Evolutionary conservation across 1,140 invertebrate genomes (phyloP), one percentile per base, ranked within the genome.

Genomic region (Globodera rostochiensis): DNA sequence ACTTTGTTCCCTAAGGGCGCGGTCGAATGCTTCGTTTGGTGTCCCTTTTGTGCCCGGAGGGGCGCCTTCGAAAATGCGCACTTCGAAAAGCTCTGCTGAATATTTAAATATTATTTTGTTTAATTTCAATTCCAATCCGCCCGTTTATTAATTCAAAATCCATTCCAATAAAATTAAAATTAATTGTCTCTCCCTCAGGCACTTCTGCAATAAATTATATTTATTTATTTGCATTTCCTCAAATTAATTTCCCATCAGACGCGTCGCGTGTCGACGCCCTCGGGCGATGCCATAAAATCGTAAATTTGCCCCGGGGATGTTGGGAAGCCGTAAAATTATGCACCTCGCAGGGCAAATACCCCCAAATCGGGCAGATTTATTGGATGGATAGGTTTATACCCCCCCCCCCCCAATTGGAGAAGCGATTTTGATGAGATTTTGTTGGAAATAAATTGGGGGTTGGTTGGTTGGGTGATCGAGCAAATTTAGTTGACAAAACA

Each of bases 1-100:
- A 50, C 87, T 86, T 69, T 84, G 15, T 70, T 86, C 74, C 9
- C 86, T 80, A 50, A 86, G 60, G 8, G 80, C 77, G 50, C 70
- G 49, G 71, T 86, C 85, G 60, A 86, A 86, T 7, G 85, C 83
- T 71, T 86, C 85, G 70, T 87, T 86, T 11, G 86, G 80, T 0
- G 85, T 86, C 25, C 82, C 85, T 47, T 85, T 85, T 21, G 85
- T 86, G 46, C 86, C 86, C 46, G 84, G 86, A n/a, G 86, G 84
- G 5, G 85, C 85, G 69, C 73, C 80, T 36, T 86, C 85, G 60
- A 83, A 87, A 13, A 86, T 77, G 50, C 85, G 73, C 53, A 86
- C 79, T 74, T 87, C 85, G 66, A 87, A 86, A 15, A 87, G 74
- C n/a, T 86, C 85, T 86, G 66, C 78, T 53, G 53, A 53, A 15